Percentiles rank a stretch among this genome's conserved stretches.
Conservation (phyloP, 2,797 vertebrate species). For the Lepilemur ruficaudatus region DNA sequence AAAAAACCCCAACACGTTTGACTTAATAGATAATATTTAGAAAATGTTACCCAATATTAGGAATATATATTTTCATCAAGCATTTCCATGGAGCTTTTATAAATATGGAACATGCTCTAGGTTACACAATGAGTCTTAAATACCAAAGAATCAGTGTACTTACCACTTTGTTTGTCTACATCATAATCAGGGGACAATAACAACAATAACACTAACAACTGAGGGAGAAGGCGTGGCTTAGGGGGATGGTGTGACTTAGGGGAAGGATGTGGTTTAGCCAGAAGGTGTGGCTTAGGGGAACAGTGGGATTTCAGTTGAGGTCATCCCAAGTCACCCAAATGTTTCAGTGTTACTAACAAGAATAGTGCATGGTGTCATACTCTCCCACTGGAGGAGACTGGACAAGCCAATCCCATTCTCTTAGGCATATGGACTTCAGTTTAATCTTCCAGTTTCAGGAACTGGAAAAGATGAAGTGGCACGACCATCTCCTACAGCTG, state of each 20-base stretch:
- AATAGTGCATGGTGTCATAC: fast-evolving
- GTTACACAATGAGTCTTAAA: not conserved
- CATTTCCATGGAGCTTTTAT: not conserved
- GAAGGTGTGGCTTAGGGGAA: too few species aligned
- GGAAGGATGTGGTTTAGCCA: too few species aligned
- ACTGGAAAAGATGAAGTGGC: not conserved
- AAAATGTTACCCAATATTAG: not conserved
- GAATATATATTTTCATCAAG: not conserved
- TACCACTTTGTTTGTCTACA: not conserved
- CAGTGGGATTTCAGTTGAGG: not conserved
- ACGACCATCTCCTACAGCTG: too few species aligned
- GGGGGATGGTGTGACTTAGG: too few species aligned
- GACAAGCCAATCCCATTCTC: not conserved
- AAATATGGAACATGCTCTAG: not conserved
- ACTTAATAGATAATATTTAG: not conserved
- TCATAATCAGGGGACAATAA: not conserved
- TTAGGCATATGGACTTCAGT: not conserved
- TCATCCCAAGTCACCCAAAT: not conserved
- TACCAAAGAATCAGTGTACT: not conserved
- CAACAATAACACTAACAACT: not conserved
- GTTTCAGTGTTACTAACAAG: not conserved
- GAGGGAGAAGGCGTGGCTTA: not conserved
- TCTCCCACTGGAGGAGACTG: fast-evolving
- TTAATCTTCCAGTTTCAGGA: not conserved
- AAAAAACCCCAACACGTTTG: not conserved